Base-by-base conservation (phyloP, 2,888 invertebrate genomes). In the Phasia obesa region DNA sequence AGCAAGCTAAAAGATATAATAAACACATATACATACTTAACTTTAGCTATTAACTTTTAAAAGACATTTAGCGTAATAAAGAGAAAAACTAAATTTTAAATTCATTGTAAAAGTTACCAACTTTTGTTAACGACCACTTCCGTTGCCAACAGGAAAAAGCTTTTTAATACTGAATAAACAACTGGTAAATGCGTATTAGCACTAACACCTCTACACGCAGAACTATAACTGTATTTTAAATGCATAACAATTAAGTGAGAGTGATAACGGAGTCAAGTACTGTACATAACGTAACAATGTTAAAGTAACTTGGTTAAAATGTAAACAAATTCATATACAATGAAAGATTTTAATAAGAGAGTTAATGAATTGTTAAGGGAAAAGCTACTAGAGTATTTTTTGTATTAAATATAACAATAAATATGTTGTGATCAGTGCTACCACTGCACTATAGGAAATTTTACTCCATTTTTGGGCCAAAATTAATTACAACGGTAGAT, bases 111-210 rank as follows among this genome's bases (percentile, higher is more conserved):
- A 67, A 59, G 60, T 77, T 55, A 64, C 27, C 31, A 65, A 51
- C 38, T 64, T 69, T 42, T 38, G 57, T 35, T 71, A 65, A 78
- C 78, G 57, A 47, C 17, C 44, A 71, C 47, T 70, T 71, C 71
- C 59, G 71, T 59, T 71, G 6, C n/a, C 44, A 60, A 60, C 42
- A n/a, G 60, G 17, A 42, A 60, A 59, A 49, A 71, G 49, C 47
- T 59, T 59, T 71, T 17, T 7, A 47, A 17, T 17, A 44, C 17
- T 44, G 6, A 44, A 44, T 38, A 11, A 51, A 65, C 21, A 64
- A 11, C 1, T 38, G 15, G 23, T 9, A 53, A 53, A 2, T 13
- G 38, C 11, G 2, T 42, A 25, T 9, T 17, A 25, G 25, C 44
- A 47, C 11, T 51, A n/a, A 47, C 11, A 51, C 0, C 13, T 9